Evolutionary conservation across 2,113 vertebrate species (phyloP).

Genomic region (Corythaeola cristata): DNA sequence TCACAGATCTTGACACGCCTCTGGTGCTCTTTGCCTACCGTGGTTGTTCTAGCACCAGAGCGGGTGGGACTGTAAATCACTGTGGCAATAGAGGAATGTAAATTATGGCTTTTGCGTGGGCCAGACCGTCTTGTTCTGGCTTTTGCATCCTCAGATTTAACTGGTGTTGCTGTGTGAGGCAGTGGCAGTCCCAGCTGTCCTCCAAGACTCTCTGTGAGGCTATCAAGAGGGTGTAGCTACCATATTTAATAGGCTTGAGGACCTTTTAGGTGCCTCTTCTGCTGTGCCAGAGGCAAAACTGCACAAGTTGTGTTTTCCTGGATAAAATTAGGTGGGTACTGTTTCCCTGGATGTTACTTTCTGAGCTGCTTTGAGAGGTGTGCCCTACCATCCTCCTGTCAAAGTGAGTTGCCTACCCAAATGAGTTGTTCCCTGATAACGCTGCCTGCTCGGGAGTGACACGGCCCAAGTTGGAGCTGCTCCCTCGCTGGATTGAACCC

Average conservation of each 20-base stretch:
- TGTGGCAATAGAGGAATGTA: neutral
- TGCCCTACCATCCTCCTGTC: neutral
- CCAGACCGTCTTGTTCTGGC: neutral
- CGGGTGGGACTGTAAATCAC: neutral
- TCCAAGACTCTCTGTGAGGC: neutral
- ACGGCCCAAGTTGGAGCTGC: neutral
- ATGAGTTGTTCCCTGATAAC: fast-evolving
- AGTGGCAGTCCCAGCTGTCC: neutral
- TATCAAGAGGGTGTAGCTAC: neutral
- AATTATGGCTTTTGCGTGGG: neutral
- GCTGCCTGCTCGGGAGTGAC: fast-evolving
- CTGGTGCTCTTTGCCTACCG: neutral
- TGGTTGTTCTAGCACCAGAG: neutral
- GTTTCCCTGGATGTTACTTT: neutral
- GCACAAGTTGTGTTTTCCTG: neutral
- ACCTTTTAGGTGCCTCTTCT: neutral
- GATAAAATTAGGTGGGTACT: neutral
- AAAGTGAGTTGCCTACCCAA: fast-evolving
- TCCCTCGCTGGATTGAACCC: neutral
- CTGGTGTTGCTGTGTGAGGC: neutral
- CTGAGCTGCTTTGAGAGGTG: neutral
- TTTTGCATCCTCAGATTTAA: neutral
- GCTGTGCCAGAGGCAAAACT: neutral
- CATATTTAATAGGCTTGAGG: neutral
- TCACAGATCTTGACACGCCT: neutral